A percentile compares a stretch with the other conserved stretches of the same genome.
Evolutionary conservation across 2,888 invertebrate species (phyloP).

Genomic region (Meta bourneti): DNA sequence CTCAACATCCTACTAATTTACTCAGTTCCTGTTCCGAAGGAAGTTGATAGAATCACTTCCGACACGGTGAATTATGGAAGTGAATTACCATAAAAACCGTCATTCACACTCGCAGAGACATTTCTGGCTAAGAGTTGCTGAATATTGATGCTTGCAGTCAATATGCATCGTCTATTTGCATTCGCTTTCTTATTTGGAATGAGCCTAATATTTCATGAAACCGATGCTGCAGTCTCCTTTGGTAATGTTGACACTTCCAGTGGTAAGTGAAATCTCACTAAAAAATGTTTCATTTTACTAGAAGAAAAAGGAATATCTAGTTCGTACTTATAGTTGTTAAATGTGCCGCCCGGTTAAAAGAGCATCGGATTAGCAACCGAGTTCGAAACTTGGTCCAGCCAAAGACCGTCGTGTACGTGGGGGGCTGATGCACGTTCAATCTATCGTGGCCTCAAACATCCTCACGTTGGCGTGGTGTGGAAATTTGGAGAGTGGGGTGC

Average conservation of each 20-base stretch:
- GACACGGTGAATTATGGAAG: not conserved
- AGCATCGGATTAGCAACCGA: too few relatives aligned
- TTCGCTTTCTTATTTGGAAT: not conserved
- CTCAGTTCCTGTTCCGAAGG: not conserved
- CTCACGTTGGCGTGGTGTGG: too few relatives aligned
- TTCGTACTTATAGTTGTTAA: too few relatives aligned
- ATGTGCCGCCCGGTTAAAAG: too few relatives aligned
- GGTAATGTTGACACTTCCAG: not conserved
- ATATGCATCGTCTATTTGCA: not conserved
- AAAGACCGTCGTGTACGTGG: too few relatives aligned
- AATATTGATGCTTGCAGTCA: not conserved
- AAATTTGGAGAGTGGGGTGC: too few relatives aligned
- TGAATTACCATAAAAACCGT: not conserved
- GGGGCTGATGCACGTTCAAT: too few relatives aligned
- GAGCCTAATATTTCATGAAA: not conserved
- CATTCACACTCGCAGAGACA: not conserved
- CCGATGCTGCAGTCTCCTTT: not conserved
- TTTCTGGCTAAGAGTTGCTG: not conserved
- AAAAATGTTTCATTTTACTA: too few relatives aligned
- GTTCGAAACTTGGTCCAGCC: too few relatives aligned
- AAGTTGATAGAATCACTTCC: not conserved
- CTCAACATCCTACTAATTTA: not conserved
- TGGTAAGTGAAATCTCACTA: not conserved
- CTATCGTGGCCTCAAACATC: too few relatives aligned
- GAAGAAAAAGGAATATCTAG: too few relatives aligned